These are phyloP conservation scores for Gavia stellata DNA, from an alignment of 2,113 vertebrate genomes.

Conservation along the genomic window DNA sequence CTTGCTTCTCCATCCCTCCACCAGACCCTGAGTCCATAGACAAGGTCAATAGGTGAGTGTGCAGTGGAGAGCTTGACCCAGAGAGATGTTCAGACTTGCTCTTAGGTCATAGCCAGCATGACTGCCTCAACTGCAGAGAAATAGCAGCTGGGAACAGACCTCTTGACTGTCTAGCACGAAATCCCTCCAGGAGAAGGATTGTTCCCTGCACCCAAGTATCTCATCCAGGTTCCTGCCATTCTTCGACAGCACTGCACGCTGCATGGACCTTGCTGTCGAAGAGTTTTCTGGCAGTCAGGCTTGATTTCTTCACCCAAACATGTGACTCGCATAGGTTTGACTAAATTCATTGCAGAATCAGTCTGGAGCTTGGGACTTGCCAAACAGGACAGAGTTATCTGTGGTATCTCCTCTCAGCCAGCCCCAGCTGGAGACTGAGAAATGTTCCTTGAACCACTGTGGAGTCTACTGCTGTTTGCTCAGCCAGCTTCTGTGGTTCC, in stretches of 20 bases:
- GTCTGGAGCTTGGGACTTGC: constrained; percentile 20
- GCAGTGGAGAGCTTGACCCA: background rate
- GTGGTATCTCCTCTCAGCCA: background rate
- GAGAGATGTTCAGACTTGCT: background rate
- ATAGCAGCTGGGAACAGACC: background rate
- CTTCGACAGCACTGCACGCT: background rate
- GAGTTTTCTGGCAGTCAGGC: background rate
- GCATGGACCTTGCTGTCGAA: background rate
- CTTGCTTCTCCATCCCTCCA: constrained; percentile 87
- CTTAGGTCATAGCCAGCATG: background rate
- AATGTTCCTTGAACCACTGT: background rate
- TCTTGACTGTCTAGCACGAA: background rate
- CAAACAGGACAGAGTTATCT: constrained; percentile 36
- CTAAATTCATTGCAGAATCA: constrained; percentile 36
- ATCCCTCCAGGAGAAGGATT: background rate
- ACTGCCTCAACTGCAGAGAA: background rate
- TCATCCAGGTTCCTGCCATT: background rate
- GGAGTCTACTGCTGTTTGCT: background rate
- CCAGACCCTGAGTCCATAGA: constrained; percentile 82
- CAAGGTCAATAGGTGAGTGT: constrained; percentile 79
- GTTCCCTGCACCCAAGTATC: background rate
- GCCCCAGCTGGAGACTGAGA: background rate
- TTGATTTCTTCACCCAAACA: constrained; percentile 3
- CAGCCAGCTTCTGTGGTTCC: background rate
- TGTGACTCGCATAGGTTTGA: background rate